phyloP scores from a whole-genome alignment of 2,888 invertebrate species.

The Folsomia candida region DNA sequence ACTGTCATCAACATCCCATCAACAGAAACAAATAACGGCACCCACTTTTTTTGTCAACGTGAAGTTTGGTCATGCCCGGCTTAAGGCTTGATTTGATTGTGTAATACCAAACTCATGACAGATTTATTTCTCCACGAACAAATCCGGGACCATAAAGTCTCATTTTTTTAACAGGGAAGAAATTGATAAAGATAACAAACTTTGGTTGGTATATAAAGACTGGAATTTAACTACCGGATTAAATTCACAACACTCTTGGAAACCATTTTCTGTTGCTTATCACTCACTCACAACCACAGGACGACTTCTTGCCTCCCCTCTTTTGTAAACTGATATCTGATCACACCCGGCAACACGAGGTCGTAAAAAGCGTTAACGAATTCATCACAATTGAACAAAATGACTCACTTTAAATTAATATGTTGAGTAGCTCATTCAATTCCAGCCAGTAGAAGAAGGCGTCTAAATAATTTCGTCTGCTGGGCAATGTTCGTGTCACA shows the following conservation, averaged over 20 bases:
- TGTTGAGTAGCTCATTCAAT: not conserved
- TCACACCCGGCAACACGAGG: not conserved
- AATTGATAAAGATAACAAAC: not conserved
- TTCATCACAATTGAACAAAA: slow-evolving; percentile 2
- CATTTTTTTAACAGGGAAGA: not conserved
- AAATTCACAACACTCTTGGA: not conserved
- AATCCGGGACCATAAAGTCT: not conserved
- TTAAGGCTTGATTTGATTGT: not conserved
- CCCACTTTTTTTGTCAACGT: not conserved
- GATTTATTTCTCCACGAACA: not conserved
- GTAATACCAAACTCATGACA: too few species aligned
- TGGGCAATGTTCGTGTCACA: not conserved
- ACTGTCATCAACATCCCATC: not conserved
- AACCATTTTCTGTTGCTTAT: not conserved
- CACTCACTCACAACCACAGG: too few species aligned
- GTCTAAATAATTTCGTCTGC: too few species aligned
- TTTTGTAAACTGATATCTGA: not conserved
- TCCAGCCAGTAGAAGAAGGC: too few species aligned
- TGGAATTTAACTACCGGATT: not conserved
- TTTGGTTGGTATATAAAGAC: not conserved
- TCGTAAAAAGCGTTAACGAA: not conserved
- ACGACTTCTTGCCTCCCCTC: not conserved
- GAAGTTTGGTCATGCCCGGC: not conserved
- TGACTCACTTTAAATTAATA: not conserved
- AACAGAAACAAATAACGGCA: not conserved